Conservation (phyloP, 2,888 invertebrate genomes). For the Apodemia zela region DNA sequence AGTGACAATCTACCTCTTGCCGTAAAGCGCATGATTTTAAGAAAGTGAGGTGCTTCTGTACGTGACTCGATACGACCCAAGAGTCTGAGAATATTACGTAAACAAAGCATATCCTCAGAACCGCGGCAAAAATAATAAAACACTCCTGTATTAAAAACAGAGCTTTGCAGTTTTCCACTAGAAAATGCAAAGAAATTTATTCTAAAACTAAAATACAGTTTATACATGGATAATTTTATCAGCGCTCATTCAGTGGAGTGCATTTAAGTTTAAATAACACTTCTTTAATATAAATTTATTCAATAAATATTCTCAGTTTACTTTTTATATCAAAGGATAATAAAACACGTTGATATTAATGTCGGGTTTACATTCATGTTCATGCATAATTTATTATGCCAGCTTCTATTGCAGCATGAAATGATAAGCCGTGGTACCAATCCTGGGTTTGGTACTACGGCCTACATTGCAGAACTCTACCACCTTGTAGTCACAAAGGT, state of each 20-base stretch:
- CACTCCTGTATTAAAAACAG: slow-evolving; percentile 2
- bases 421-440: too few relatives aligned
- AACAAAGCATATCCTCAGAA: slow-evolving; percentile 17
- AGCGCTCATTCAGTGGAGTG: not conserved
- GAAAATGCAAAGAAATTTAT: slow-evolving; percentile 17
- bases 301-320: too few relatives aligned
- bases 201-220: slow-evolving; percentile 12
- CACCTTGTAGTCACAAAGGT: too few relatives aligned
- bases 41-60: slow-evolving; percentile 17
- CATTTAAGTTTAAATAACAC: not conserved
- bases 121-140: slow-evolving; percentile 13
- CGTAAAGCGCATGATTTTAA: slow-evolving; percentile 1
- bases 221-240: slow-evolving; percentile 1
- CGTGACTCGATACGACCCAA: slow-evolving; percentile 12
- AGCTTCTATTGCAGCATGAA: too few relatives aligned
- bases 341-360: too few relatives aligned
- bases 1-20: slow-evolving; percentile 18
- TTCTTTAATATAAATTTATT: not conserved
- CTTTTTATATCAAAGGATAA: too few relatives aligned
- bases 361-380: too few relatives aligned
- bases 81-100: slow-evolving; percentile 9
- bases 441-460: too few relatives aligned
- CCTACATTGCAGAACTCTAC: too few relatives aligned
- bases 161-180: slow-evolving; percentile 8
- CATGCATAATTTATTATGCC: too few relatives aligned